A percentile compares a stretch with the other conserved stretches of the same genome.
Evolutionary conservation across 1,140 invertebrate species (phyloP).

Genomic region (Gyrodactylus salaris): DNA sequence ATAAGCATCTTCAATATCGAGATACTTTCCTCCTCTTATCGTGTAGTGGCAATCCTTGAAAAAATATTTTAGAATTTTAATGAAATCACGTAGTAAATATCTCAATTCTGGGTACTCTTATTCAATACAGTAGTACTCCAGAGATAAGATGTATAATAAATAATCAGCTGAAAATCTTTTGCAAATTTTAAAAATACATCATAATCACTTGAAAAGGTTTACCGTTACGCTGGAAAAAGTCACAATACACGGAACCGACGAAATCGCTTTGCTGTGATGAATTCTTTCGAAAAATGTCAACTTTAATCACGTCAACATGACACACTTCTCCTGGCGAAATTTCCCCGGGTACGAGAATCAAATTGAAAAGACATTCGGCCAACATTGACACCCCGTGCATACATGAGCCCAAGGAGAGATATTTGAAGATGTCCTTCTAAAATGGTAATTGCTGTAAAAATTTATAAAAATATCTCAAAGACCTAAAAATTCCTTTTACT

Average conservation of each 20-base stretch:
- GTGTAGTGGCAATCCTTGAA: conserved; percentile 69
- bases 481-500: no score
- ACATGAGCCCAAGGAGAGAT: conserved; percentile 63
- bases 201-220: conserved; percentile 43
- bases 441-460: no score
- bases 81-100: no score
- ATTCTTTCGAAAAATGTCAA: conserved; percentile 20
- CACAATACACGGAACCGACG: conserved; percentile 79
- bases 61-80: no score
- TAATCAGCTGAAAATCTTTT: no score
- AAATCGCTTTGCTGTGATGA: conserved; percentile 37
- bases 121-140: no score
- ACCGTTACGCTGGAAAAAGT: conserved; percentile 51
- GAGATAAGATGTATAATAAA: no score
- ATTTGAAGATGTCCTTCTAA: conserved; percentile 16
- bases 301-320: conserved; percentile 50
- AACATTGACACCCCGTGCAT: conserved; percentile 73
- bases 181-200: not conserved
- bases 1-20: conserved; percentile 29
- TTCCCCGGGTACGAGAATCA: conserved; percentile 34
- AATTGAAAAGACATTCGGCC: conserved; percentile 34
- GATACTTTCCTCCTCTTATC: conserved; percentile 51
- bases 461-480: no score
- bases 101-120: no score
- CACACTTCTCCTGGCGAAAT: conserved; percentile 42